Base-by-base conservation (phyloP, 2,888 invertebrate genomes). In the Caenorhabditis angaria region DNA sequence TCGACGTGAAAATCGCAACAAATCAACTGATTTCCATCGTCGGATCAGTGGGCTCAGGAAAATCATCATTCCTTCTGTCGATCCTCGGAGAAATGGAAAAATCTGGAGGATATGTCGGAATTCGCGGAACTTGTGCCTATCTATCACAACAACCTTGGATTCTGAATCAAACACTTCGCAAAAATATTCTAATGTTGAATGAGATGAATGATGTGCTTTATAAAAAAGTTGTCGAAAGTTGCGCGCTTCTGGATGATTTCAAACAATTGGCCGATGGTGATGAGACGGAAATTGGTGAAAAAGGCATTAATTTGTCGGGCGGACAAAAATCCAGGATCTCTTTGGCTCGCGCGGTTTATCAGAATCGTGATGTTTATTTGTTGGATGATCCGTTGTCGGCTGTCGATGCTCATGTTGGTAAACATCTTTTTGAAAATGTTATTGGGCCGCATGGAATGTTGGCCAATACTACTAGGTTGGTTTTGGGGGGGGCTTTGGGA, bases 81-180 rank as follows among this genome's bases (percentile, higher is more conserved):
- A 55, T 79, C 64, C 63, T 75, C 54, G 83, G 85, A 27, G 96
- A 96, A 90, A 95, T 86, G 86, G 83, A 83, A 27, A 80, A 82
- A 53, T 56, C 81, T 2, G 61, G 75, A 35, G 86, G 85, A 25
- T 78, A 80, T 41, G 78, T 86, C 27, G 82, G 82, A n/a, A 78
- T 83, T 14, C 57, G 81, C 22, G 91, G 92, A 25, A 87, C 89
- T 4, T 88, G 91, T 6, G 95, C 95, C 0, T 96, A 94, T 88
- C 94, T 95, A 1, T 92, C 95, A 0, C 95, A 96, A 87, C 95
- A 95, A 89, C 95, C 97, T 0, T 99, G 97, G 97, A 97, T 97
- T 70, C 97, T 97, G 89, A 97, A 97, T 89, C 93, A 94, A 35
- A 67, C 95, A 0, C 89, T 97, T 27, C 92, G 92, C 84, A 93